These are phyloP conservation scores for Pseudolycoriella hygida DNA, from an alignment of 2,888 invertebrate species.

Conservation along the genomic window DNA sequence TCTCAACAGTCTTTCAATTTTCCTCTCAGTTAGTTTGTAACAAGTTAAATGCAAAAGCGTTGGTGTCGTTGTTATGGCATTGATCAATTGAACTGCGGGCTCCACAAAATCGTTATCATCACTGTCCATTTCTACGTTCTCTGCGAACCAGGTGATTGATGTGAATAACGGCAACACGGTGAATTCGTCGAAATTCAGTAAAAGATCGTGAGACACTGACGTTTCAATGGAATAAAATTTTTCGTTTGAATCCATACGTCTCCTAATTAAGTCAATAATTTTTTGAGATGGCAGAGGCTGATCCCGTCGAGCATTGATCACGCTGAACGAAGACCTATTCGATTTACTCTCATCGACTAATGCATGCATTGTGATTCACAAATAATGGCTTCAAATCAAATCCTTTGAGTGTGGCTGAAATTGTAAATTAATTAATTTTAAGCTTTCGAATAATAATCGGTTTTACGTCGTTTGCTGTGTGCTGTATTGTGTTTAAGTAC, in stretches of 20 bases:
- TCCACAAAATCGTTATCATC: too few species aligned
- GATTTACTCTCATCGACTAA: too few species aligned
- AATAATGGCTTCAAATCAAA: too few species aligned
- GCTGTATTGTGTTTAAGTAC: too few species aligned
- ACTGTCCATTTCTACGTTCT: background rate
- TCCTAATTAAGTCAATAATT: background rate
- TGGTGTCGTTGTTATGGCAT: background rate
- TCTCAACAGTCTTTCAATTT: background rate
- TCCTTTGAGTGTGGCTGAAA: too few species aligned
- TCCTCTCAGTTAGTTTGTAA: background rate
- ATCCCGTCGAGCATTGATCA: too few species aligned
- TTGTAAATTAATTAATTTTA: too few species aligned
- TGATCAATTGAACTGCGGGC: background rate
- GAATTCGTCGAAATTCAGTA: background rate
- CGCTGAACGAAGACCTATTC: too few species aligned
- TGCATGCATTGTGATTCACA: too few species aligned
- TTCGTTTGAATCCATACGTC: background rate
- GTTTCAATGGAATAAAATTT: background rate
- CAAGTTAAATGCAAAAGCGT: background rate
- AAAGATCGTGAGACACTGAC: background rate
- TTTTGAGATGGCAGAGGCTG: background rate
- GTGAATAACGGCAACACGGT: background rate
- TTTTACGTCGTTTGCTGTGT: too few species aligned
- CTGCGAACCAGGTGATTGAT: background rate
- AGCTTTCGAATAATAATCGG: too few species aligned